phyloP scores from a whole-genome alignment of 1,140 invertebrate species.

The Pseudobourletiella spinata region DNA sequence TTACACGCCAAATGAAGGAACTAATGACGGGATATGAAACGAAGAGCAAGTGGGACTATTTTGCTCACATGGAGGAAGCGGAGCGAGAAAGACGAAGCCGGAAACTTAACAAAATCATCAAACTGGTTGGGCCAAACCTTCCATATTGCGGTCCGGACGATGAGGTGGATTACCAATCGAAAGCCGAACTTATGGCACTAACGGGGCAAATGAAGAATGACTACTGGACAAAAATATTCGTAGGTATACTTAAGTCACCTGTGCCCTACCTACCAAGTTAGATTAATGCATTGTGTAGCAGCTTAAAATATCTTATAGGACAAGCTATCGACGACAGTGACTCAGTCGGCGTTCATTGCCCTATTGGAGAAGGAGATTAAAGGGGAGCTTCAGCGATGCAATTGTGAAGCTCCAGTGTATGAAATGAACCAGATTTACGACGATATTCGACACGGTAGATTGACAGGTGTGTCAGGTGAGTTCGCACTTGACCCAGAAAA shows the following conservation, averaged over 20 bases:
- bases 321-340: conserved; percentile 10
- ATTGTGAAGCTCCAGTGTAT: conserved; percentile 5
- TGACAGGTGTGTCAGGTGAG: background rate
- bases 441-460: background rate
- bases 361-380: background rate
- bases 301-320: no score
- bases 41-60: background rate
- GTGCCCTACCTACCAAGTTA: background rate
- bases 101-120: conserved; percentile 1
- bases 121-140: conserved; percentile 2
- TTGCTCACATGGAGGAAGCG: background rate
- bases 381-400: background rate
- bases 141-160: background rate
- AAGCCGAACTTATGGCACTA: background rate
- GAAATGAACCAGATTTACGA: conserved; percentile 4
- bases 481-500: background rate
- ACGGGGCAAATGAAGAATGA: background rate
- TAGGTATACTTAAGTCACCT: background rate
- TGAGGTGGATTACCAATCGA: background rate
- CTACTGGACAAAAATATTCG: background rate
- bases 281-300: no score
- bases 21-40: background rate
- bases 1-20: background rate
- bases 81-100: background rate
- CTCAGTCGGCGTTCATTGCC: conserved; percentile 8